Base-by-base conservation (phyloP, 2,888 invertebrate species). In the Ophion obscuratus region DNA sequence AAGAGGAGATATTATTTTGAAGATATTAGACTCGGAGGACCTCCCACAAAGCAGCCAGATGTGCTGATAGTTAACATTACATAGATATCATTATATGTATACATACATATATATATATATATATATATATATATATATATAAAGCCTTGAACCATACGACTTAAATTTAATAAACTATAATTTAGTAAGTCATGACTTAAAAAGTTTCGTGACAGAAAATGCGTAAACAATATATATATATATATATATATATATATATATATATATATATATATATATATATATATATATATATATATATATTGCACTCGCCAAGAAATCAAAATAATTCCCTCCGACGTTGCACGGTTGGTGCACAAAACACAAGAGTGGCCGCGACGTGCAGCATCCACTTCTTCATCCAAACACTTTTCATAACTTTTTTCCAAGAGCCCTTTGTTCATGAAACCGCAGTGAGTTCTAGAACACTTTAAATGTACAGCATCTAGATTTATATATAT, bases 371-470 rank as follows among this genome's bases (percentile, higher is more conserved):
- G 84, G 64, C 70, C 57, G 59, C 64, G 70, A 79, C 75, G 64
- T 81, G 59, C 44, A 64, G 73, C 44, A 71, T 53, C 74, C 57
- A 57, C 61, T 44, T 61, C 47, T 10, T 53, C 70, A 67, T 61
- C 83, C 83, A 74, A 84, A 77, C 83, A 87, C 84, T 88, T 88
- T 84, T 88, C 86, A 88, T 80, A 84, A 85, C 80, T 78, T 78
- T 67, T 81, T 17, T 77, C 71, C 80, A 66, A 81, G 82, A 77
- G 80, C 73, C 87, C 68, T 87, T 88, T 87, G 83, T 88, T 84
- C 77, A 59, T 67, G 62, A 64, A 84, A 75, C 78, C 81, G 76
- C 67, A 44, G 80, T 70, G 70, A 80, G 68, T 53, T 68, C 74
- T 44, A 40, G 53, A 67, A 64, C 64, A 73, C 62, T 64, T 64